A percentile compares a stretch with the other conserved stretches of the same genome.
These are phyloP conservation scores for Epicampocera succincta DNA, from an alignment of 2,888 invertebrate genomes.

Conservation along the genomic window DNA sequence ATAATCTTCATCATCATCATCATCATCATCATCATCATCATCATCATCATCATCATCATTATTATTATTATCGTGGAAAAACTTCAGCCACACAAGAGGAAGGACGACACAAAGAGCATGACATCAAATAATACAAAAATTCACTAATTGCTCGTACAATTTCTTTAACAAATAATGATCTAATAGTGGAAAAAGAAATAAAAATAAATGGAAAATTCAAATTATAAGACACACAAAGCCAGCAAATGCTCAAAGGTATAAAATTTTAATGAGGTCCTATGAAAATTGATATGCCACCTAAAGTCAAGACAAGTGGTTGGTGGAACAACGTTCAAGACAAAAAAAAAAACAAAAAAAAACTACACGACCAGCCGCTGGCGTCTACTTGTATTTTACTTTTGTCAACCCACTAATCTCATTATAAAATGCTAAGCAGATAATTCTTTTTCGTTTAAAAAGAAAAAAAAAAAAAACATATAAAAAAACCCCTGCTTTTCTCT, in stretches of 20 bases:
- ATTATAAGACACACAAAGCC: slow-evolving; percentile 26
- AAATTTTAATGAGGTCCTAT: slow-evolving; percentile 72
- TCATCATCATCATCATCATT: slow-evolving; percentile 19
- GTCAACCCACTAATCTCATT: slow-evolving; percentile 71
- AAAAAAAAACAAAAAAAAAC: slow-evolving; percentile 10
- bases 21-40: slow-evolving; percentile 16
- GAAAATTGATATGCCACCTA: slow-evolving; percentile 72
- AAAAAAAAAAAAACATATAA: background rate
- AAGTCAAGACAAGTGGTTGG: slow-evolving; percentile 62
- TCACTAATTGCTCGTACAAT: slow-evolving; percentile 68
- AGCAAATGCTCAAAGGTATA: slow-evolving; percentile 59
- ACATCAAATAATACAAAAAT: slow-evolving; percentile 50
- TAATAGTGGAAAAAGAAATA: slow-evolving; percentile 36
- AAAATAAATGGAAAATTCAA: slow-evolving; percentile 9
- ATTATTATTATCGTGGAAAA: slow-evolving; percentile 26
- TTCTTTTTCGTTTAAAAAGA: slow-evolving; percentile 14
- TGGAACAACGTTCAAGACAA: slow-evolving; percentile 7
- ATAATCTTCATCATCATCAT: slow-evolving; percentile 36
- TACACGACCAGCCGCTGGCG: slow-evolving; percentile 34
- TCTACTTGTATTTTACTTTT: slow-evolving; percentile 44
- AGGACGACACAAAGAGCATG: slow-evolving; percentile 6
- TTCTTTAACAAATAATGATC: slow-evolving; percentile 56
- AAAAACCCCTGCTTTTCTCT: slow-evolving; percentile 25
- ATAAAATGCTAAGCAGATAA: slow-evolving; percentile 66
- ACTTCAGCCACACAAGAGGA: background rate